phyloP scores from a whole-genome alignment of 2,113 vertebrate species.

The Oncorhynchus clarkii region DNA sequence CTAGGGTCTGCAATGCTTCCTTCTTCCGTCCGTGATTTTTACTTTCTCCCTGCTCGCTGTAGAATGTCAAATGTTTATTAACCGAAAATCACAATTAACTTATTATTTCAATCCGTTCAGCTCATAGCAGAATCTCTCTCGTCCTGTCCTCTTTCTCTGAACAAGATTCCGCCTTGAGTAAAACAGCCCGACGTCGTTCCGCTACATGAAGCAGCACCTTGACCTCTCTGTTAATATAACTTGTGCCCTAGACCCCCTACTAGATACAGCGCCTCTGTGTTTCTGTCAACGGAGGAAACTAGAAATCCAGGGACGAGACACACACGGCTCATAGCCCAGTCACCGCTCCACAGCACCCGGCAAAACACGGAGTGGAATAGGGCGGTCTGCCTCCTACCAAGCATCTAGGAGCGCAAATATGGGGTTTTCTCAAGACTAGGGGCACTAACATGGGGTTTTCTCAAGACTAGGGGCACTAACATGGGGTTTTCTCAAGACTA shows the following conservation, averaged over 20 bases:
- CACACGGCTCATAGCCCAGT: no score
- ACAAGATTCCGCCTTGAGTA: conserved; percentile 25
- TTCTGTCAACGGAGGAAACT: no score
- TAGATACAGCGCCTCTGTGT: no score
- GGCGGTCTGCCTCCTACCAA: no score
- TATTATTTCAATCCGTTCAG: conserved; percentile 48
- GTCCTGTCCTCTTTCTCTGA: conserved; percentile 8
- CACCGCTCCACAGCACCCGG: no score
- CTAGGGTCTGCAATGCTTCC: conserved; percentile 6
- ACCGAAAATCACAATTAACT: conserved; percentile 58
- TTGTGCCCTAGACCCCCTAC: conserved; percentile 47
- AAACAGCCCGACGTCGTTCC: conserved; percentile 49
- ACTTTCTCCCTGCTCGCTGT: conserved; percentile 23
- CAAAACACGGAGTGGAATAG: no score
- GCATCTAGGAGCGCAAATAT: no score
- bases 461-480: no score
- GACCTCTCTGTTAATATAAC: conserved; percentile 61
- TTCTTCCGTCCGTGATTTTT: conserved; percentile 29
- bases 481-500: no score
- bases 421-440: no score
- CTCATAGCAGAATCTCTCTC: conserved; percentile 40
- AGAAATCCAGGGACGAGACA: no score
- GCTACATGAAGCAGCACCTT: conserved; percentile 36
- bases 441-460: no score
- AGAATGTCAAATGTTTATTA: conserved; percentile 46